Evolutionary conservation across 2,888 invertebrate species (phyloP).

Genomic region (Chaetoderma sp.): DNA sequence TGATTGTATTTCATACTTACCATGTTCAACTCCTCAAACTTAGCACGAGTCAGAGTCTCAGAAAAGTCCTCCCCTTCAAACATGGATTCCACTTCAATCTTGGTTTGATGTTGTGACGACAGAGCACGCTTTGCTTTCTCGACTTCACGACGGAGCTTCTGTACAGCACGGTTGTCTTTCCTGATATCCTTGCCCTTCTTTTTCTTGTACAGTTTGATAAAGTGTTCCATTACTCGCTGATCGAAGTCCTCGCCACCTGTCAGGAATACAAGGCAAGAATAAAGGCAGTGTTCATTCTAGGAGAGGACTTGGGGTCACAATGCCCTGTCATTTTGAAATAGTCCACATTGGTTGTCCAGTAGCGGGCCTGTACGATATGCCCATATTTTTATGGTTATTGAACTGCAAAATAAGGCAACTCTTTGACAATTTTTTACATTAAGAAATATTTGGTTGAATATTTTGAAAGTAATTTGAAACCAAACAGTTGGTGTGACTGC

Average conservation of each 20-base stretch:
- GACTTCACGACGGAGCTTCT: constrained; percentile 95
- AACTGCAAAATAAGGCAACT: too few relatives aligned
- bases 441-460: too few relatives aligned
- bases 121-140: constrained; percentile 97
- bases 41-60: constrained; percentile 96
- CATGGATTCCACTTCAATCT: constrained; percentile 98
- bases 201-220: constrained; percentile 98
- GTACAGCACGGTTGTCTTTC: constrained; percentile 92
- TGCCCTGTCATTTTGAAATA: too few relatives aligned
- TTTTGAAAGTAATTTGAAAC: too few relatives aligned
- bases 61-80: constrained; percentile 99
- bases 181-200: constrained; percentile 98
- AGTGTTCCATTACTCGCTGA: constrained; percentile 98
- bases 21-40: constrained; percentile 99
- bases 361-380: too few relatives aligned
- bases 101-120: constrained; percentile 93
- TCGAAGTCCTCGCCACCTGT: constrained; percentile 97
- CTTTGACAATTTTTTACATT: too few relatives aligned
- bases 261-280: background rate
- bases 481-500: too few relatives aligned
- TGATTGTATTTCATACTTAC: too few relatives aligned
- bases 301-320: background rate
- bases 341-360: too few relatives aligned
- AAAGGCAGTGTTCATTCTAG: background rate
- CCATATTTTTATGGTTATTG: too few relatives aligned